Percentiles rank a stretch among this genome's conserved stretches.
Conservation (phyloP, 2,888 invertebrate species). For the Tricholauxania praeusta region DNA sequence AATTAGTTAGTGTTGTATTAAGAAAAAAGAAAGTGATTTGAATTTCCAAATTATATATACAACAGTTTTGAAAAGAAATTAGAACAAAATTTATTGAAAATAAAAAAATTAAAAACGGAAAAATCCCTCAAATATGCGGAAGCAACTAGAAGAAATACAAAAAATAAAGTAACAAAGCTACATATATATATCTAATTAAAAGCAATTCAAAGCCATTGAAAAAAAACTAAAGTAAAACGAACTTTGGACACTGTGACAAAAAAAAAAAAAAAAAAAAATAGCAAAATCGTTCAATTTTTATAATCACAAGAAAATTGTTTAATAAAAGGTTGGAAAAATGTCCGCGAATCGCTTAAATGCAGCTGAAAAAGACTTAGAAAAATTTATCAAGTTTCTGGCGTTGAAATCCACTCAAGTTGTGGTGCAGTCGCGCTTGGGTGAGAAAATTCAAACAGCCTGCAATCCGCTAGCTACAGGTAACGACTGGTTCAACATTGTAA, state of each 20-base stretch:
- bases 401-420: conserved; percentile 91
- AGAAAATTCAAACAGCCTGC: conserved; percentile 84
- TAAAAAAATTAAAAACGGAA: conserved; percentile 10
- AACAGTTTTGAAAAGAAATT: conserved; percentile 26
- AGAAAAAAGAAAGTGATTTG: conserved; percentile 20
- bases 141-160: conserved; percentile 10
- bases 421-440: conserved; percentile 91
- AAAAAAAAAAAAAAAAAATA: conserved; percentile 29
- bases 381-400: conserved; percentile 89
- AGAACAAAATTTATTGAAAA: conserved; percentile 36
- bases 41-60: conserved; percentile 25
- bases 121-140: conserved; percentile 20
- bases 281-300: conserved; percentile 5
- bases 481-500: conserved; percentile 93
- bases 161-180: conserved; percentile 5
- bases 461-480: conserved; percentile 82
- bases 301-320: conserved; percentile 24
- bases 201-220: background rate
- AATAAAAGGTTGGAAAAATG: conserved; percentile 51
- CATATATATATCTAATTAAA: conserved; percentile 25
- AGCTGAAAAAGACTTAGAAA: conserved; percentile 86
- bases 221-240: conserved; percentile 23
- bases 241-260: conserved; percentile 36
- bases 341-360: conserved; percentile 63
- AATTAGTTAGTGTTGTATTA: conserved; percentile 18